Conservation (phyloP, 2,888 invertebrate genomes). For the Caenorhabditis sp. region DNA sequence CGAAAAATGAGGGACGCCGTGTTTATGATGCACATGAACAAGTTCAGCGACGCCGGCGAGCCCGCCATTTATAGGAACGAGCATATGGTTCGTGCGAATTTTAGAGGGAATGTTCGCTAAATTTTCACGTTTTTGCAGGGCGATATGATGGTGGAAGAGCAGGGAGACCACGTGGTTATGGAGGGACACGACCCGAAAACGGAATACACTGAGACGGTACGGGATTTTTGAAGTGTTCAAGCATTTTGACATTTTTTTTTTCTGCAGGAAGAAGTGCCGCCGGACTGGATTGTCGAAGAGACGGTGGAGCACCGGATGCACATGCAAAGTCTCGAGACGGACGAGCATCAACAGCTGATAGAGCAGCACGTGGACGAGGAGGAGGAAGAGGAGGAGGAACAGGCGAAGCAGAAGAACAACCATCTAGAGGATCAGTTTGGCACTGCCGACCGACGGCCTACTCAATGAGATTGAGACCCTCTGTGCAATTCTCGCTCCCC, state of each 20-base stretch:
- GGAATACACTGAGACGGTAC: conserved; percentile 30
- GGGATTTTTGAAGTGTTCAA: not conserved
- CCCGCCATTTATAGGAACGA: conserved; percentile 34
- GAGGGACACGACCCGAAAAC: conserved; percentile 15
- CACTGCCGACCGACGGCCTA: not conserved
- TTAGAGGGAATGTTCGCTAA: not conserved
- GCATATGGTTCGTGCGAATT: conserved; percentile 27
- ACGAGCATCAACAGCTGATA: conserved; percentile 26
- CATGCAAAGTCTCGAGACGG: conserved; percentile 19
- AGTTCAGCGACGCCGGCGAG: conserved; percentile 29
- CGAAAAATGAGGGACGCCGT: conserved; percentile 48
- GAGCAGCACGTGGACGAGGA: too few species aligned
- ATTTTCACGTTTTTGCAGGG: conserved; percentile 18
- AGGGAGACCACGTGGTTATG: conserved; percentile 37
- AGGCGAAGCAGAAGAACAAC: conserved; percentile 7
- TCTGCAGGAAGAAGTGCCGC: conserved; percentile 42
- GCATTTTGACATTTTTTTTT: not conserved
- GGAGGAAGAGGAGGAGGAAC: conserved; percentile 3
- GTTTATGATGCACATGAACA: conserved; percentile 18
- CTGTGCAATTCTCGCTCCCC: too few species aligned
- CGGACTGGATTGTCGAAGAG: conserved; percentile 57
- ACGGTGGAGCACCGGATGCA: conserved; percentile 43
- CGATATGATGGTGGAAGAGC: conserved; percentile 42
- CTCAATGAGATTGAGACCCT: not conserved
- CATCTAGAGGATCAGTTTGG: conserved; percentile 15